These are phyloP conservation scores for Jacana jacana DNA, from an alignment of 2,113 vertebrate genomes.

Conservation along the genomic window DNA sequence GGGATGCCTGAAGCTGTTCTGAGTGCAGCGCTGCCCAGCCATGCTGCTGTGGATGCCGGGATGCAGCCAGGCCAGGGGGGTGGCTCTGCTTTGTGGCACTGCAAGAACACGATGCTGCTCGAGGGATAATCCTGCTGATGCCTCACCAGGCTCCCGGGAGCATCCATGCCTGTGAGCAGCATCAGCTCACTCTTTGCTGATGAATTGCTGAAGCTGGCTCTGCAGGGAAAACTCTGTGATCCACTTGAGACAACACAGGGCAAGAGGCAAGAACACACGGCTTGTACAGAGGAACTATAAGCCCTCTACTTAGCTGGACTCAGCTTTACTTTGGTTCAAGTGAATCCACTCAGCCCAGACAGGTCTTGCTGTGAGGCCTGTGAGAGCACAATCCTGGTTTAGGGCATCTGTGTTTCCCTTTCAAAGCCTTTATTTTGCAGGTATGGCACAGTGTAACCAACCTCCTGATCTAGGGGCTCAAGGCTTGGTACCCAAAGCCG, in stretches of 20 bases:
- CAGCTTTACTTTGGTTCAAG: neutral
- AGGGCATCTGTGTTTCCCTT: neutral
- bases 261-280: neutral
- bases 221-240: fast-evolving
- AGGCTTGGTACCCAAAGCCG: neutral
- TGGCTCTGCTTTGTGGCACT: neutral
- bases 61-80: neutral
- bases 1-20: neutral
- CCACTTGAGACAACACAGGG: fast-evolving
- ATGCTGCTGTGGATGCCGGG: fast-evolving
- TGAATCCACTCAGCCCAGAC: neutral
- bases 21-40: neutral
- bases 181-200: neutral
- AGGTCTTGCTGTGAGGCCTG: neutral
- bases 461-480: neutral
- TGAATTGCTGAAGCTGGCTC: neutral
- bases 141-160: neutral
- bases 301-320: neutral
- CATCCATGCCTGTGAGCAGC: fast-evolving
- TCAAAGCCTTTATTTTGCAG: neutral
- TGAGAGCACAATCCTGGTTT: neutral
- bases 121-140: neutral
- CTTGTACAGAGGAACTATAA: fast-evolving
- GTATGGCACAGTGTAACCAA: neutral
- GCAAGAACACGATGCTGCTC: neutral